Base-by-base conservation (phyloP, 2,888 invertebrate genomes). In the Muschampia plurimacula region DNA sequence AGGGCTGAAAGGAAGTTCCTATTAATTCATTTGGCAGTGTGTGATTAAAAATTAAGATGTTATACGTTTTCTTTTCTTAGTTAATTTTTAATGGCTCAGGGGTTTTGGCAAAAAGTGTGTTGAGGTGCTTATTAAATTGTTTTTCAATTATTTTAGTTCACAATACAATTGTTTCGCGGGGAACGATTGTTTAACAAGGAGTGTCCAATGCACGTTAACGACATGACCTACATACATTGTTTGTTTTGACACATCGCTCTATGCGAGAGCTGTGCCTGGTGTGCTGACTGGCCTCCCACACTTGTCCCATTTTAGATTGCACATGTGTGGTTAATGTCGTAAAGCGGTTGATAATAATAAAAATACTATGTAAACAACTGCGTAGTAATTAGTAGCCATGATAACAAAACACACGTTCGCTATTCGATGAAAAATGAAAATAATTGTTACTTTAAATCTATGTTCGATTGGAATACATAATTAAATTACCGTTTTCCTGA, bases 11-110 rank as follows among this genome's bases (percentile, higher is more conserved):
- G 81, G 78, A 79, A 83, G 83, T 77, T 72, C 77, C 78, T 70
- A 83, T 86, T 86, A 83, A 83, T 83, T 85, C 84, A 88, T 85
- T 87, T 85, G 76, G 77, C 76, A 79, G 76, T 78, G 77, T 80
- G 79, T 86, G 86, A 93, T 93, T 93, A 93, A 88, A 91, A 92
- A 93, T 93, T 92, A 90, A 83, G 82, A 82, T 79, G 81, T 78
- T 76, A 78, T 78, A 77, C 75, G 79, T 79, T 57, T 12, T 57
- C 78, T 79, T 81, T 85, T 83, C 83, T 84, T 84, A 84, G 78
- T 82, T 80, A 80, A 82, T 87, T 85, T 87, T 83, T 86, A 87
- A 87, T 89, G 74, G 69, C 73, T 75, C 46, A 13, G 81, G 77
- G 73, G 77, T 80, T 79, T 70, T 62, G 15, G 82, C 80, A 74